Conservation (phyloP, 2,888 invertebrate species). For the Polydesmus complanatus region DNA sequence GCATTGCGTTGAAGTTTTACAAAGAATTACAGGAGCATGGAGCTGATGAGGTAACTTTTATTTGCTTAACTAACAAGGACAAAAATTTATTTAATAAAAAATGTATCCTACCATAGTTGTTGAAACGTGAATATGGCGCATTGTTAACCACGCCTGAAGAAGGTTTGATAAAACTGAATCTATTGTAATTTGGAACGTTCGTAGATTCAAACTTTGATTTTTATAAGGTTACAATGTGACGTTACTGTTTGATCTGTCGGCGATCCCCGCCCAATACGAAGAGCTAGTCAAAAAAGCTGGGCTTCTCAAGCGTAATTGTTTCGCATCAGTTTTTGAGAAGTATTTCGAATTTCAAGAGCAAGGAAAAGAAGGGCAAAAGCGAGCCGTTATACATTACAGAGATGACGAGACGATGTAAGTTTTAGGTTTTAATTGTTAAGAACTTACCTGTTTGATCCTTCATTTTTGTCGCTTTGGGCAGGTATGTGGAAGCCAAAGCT, state of each 20-base stretch:
- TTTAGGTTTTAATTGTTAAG: not conserved
- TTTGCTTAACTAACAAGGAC: too few species aligned
- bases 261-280: slow-evolving; percentile 80
- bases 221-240: slow-evolving; percentile 81
- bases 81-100: not conserved
- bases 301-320: slow-evolving; percentile 91
- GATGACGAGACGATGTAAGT: slow-evolving; percentile 94
- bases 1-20: slow-evolving; percentile 96
- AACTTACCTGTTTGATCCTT: not conserved
- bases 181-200: slow-evolving; percentile 6
- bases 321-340: slow-evolving; percentile 98
- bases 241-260: slow-evolving; percentile 78
- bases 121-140: slow-evolving; percentile 81
- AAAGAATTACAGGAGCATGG: slow-evolving; percentile 96
- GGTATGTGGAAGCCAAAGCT: slow-evolving; percentile 94
- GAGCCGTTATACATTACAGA: slow-evolving; percentile 95
- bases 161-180: slow-evolving; percentile 39
- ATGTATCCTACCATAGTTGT: slow-evolving; percentile 38
- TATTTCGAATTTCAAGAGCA: slow-evolving; percentile 96
- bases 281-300: slow-evolving; percentile 81
- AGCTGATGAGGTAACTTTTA: slow-evolving; percentile 60
- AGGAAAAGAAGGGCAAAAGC: slow-evolving; percentile 75
- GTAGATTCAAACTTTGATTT: slow-evolving; percentile 8
- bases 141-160: slow-evolving; percentile 71
- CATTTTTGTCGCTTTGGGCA: slow-evolving; percentile 31